Evolutionary conservation across 2,113 vertebrate genomes (phyloP), one percentile per base, ranked within the genome.

Genomic region (Acinonyx jubatus): DNA sequence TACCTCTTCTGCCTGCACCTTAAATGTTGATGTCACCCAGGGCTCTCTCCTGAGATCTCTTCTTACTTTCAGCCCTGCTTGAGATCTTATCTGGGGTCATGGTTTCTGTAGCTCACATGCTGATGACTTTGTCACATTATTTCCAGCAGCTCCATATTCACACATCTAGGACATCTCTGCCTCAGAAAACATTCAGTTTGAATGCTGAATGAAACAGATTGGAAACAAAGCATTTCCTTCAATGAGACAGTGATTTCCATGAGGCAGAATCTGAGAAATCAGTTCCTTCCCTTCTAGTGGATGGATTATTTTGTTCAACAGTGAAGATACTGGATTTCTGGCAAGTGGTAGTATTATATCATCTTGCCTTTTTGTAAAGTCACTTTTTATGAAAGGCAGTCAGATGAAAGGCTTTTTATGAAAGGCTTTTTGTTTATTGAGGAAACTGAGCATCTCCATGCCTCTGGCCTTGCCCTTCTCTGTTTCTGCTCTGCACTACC

Each of bases 281-380:
- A 78, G 14, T 36, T 85, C 50, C 9, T 68, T 33, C 27, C 23
- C 38, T 86, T 90, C 33, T 36, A 52, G 36, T 36, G 71, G 50
- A 65, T 79, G 63, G 41, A 52, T 71, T 55, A 8, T 48, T 91
- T 82, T 48, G 8, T 83, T 55, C 36, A 83, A 15, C n/a, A 66
- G 38, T 90, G 86, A 79, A 79, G 69, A 48, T 21, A 31, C 25
- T 66, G n/a, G 45, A 85, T 86, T 13, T 38, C 13, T 91, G 81
- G 29, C 65, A 85, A 55, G 45, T 45, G 16, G 19, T 79, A 21
- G 23, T 96, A 71, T 6, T 90, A 21, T 36, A 33, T 74, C 45
- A 38, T 57, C 31, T 74, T 93, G 69, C 57, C 68, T 79, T 96
- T 91, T 92, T 38, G 10, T 88, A 76, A 81, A 91, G 50, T 69